A percentile compares a stretch with the other conserved stretches of the same genome.
Evolutionary conservation across 2,888 invertebrate genomes (phyloP).

Genomic region (Drosophila gaucha): DNA sequence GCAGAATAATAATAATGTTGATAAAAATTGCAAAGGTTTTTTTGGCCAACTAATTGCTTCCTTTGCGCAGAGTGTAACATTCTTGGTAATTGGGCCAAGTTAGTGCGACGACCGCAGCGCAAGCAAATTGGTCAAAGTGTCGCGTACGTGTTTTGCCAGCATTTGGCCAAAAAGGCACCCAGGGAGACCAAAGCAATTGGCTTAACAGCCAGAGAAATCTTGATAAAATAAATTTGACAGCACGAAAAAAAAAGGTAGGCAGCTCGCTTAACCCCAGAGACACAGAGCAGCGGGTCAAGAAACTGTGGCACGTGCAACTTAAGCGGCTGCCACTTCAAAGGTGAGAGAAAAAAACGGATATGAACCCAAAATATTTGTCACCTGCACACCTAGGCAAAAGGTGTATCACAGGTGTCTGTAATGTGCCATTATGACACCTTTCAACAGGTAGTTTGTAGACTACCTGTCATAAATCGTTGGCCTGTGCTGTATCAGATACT

Average conservation of each 20-base stretch:
- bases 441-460: conserved; percentile 8
- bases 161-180: conserved; percentile 14
- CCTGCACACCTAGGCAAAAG: conserved; percentile 25
- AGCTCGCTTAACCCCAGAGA: conserved; percentile 36
- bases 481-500: background rate
- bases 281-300: conserved; percentile 51
- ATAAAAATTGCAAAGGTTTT: background rate
- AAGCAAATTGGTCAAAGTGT: conserved; percentile 32
- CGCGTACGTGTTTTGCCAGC: conserved; percentile 39
- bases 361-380: conserved; percentile 21
- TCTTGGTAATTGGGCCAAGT: background rate
- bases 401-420: conserved; percentile 50
- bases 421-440: conserved; percentile 60
- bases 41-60: conserved; percentile 16
- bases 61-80: conserved; percentile 7
- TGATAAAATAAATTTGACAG: conserved; percentile 28
- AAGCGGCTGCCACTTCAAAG: conserved; percentile 34
- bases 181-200: conserved; percentile 31
- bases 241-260: conserved; percentile 26
- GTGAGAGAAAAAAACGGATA: conserved; percentile 25
- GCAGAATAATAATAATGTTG: background rate
- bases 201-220: conserved; percentile 40
- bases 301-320: conserved; percentile 37
- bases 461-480: conserved; percentile 29
- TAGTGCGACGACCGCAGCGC: conserved; percentile 16